Conservation (phyloP, 2,797 vertebrate genomes). For the Myotis planiceps region DNA sequence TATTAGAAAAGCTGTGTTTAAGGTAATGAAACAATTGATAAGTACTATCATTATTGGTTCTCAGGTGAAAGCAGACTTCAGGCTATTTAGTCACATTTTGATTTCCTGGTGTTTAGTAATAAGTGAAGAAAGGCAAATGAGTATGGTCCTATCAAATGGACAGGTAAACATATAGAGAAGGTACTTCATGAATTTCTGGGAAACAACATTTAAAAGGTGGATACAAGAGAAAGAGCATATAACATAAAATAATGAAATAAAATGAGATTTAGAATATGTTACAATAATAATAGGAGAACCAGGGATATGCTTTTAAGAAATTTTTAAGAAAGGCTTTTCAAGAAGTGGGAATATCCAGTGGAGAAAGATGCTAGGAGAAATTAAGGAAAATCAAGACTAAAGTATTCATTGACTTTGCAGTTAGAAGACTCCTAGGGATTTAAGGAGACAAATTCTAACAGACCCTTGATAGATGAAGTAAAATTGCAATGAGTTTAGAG, state of each 20-base stretch:
- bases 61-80: background rate
- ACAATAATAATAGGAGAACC: background rate
- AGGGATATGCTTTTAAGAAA: background rate
- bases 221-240: background rate
- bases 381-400: conserved; percentile 17
- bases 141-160: background rate
- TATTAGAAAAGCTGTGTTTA: background rate
- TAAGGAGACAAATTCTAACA: background rate
- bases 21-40: background rate
- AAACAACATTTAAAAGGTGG: background rate
- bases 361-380: background rate
- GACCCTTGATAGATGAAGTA: background rate
- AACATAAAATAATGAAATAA: background rate
- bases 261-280: background rate
- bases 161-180: background rate
- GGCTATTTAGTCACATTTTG: background rate
- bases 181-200: background rate
- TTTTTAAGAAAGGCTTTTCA: background rate
- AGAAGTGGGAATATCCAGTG: background rate
- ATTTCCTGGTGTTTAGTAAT: background rate
- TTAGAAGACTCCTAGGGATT: background rate
- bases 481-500: background rate
- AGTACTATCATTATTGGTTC: background rate
- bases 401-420: background rate
- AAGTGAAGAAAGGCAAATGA: background rate